Percentiles rank a stretch among this genome's conserved stretches.
Conservation (phyloP, 2,113 vertebrate species). For the Datnioides undecimradiatus region DNA sequence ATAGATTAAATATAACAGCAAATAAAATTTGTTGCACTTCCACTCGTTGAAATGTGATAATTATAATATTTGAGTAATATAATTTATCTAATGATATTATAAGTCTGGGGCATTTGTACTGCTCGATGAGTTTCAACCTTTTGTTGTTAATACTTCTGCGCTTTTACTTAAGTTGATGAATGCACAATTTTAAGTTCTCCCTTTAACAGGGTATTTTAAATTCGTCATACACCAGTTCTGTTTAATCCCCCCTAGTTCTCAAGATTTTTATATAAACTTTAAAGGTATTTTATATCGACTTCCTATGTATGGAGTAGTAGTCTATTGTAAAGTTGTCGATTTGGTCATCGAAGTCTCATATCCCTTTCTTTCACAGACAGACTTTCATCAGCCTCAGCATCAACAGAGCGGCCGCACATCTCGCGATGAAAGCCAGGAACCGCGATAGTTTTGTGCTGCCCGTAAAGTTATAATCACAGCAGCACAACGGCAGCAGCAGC, state of each 20-base stretch:
- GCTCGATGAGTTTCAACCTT: neutral
- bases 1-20: neutral
- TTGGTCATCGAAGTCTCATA: constrained; percentile 26
- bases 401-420: constrained; percentile 60
- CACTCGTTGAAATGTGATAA: neutral
- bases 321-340: no score
- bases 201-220: neutral
- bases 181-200: neutral
- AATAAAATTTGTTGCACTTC: neutral
- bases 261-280: no score
- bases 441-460: constrained; percentile 62
- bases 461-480: constrained; percentile 56
- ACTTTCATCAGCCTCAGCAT: constrained; percentile 39
- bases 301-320: no score
- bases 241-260: no score
- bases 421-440: constrained; percentile 75
- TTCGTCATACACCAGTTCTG: no score
- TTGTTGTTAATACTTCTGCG: neutral
- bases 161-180: neutral
- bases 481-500: constrained; percentile 54
- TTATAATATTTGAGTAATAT: neutral
- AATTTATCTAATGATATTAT: neutral
- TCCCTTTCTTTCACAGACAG: neutral
- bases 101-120: neutral
- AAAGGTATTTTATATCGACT: no score